Conservation (phyloP, 2,797 vertebrate genomes). For the Mycteria americana region DNA sequence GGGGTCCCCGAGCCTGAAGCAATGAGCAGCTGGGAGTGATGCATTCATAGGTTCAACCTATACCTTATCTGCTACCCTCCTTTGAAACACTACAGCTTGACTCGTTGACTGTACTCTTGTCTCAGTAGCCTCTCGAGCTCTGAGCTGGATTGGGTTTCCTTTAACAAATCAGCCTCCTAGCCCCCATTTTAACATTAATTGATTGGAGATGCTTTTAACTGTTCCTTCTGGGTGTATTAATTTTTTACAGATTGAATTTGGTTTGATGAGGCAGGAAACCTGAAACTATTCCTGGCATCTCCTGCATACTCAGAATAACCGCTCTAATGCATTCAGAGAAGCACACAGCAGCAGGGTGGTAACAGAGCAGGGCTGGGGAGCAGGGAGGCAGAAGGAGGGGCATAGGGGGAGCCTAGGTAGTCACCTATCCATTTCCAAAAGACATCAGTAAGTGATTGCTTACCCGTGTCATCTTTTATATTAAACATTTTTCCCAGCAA, state of each 20-base stretch:
- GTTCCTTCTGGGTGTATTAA: slow-evolving; percentile 67
- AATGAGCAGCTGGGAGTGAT: background rate
- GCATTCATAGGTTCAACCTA: background rate
- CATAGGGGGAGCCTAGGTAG: background rate
- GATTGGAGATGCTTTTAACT: slow-evolving; percentile 71
- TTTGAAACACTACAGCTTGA: background rate
- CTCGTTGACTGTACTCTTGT: background rate
- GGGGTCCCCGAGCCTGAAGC: background rate
- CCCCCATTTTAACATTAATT: slow-evolving; percentile 65
- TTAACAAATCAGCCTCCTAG: slow-evolving; percentile 53
- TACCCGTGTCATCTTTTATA: slow-evolving; percentile 37
- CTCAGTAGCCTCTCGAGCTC: slow-evolving; percentile 1
- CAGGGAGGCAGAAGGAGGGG: background rate
- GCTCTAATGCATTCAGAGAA: slow-evolving; percentile 49
- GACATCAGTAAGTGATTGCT: slow-evolving; percentile 58
- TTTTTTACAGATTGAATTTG: slow-evolving; percentile 69
- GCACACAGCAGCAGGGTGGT: slow-evolving; percentile 11
- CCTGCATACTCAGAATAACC: slow-evolving; percentile 60
- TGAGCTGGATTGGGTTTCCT: slow-evolving; percentile 41
- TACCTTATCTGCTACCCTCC: background rate
- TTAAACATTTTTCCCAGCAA: slow-evolving; percentile 34
- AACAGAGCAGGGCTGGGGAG: background rate
- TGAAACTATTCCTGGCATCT: slow-evolving; percentile 68
- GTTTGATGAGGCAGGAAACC: slow-evolving; percentile 67
- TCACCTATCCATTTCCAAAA: slow-evolving; percentile 49